Evolutionary conservation across 1,140 invertebrate genomes (phyloP), one percentile per base, ranked within the genome.

Genomic region (Chionoecetes opilio): DNA sequence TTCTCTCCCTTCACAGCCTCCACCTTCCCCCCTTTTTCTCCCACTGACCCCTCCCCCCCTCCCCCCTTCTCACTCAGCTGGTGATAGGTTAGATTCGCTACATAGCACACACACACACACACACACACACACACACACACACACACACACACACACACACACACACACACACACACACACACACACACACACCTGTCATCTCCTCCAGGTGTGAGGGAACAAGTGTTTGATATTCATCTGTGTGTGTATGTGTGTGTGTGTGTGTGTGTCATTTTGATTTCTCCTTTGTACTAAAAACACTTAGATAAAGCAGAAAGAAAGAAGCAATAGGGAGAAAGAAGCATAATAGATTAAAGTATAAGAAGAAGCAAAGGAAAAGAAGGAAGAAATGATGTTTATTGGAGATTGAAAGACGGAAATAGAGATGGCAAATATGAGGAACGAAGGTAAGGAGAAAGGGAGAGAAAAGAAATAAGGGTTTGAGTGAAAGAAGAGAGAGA

Each of bases 101-200:
- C 46, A 53, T 17, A 53, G 9, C 46, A 53, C 63, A 75, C 63
- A 75, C 63, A 75, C 63, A 75, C 63, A 75, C 63, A 75, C 63
- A 75, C 63, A 75, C 63, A 75, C 63, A 86, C 32, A 86, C 37
- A 86, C 84, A 86, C 84, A 86, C 84, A 86, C 84, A 86, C 84
- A 86, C 84, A 86, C 84, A 34, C 32, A 34, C 32, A 86, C 82
- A 84, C 82, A 84, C 82, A 84, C 82, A 84, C 82, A 84, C 82
- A 84, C 82, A 84, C 82, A 84, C 82, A 84, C 82, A 84, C 82
- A 84, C 82, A 84, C 82, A 84, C 82, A 84, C 82, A 84, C 82
- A 84, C 82, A 84, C 82, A 84, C 82, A 84, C 82, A 84, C 82
- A 29, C 26, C n/a, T 3, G 3, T 5, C 11, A 17, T 31, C 3